These are phyloP conservation scores for Metridium senile DNA, from an alignment of 92 coral and sea anemone genomes.

Conservation along the genomic window DNA sequence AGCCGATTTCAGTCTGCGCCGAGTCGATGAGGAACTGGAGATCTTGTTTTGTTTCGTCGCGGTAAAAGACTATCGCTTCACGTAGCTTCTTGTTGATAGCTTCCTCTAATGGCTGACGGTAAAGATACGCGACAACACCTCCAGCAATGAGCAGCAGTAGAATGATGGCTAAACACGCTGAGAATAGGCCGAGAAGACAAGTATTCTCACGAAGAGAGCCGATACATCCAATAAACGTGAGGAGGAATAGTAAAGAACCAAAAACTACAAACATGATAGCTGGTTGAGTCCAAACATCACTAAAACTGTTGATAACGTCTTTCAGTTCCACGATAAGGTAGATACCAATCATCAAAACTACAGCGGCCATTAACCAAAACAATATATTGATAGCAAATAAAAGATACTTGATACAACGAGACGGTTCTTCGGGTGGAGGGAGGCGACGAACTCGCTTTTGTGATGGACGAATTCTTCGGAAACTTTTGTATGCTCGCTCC, in stretches of 20 bases:
- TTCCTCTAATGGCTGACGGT: constrained; percentile 56
- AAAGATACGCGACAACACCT: constrained; percentile 62
- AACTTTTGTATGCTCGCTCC: constrained; percentile 2
- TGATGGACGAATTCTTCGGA: constrained; percentile 21
- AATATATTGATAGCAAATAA: constrained; percentile 78
- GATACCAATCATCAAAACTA: constrained; percentile 69
- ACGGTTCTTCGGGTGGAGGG: constrained; percentile 59
- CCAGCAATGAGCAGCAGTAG: constrained; percentile 52
- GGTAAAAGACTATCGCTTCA: constrained; percentile 76
- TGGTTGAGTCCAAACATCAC: constrained; percentile 72
- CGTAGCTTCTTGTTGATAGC: constrained; percentile 75
- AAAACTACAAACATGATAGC: constrained; percentile 64
- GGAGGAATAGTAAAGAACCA: constrained; percentile 71
- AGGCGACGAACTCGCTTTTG: constrained; percentile 30
- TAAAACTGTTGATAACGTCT: constrained; percentile 61
- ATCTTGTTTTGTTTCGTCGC: constrained; percentile 72
- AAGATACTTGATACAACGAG: constrained; percentile 67
- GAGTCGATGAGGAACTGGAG: constrained; percentile 84
- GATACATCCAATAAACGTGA: constrained; percentile 87
- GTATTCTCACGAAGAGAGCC: constrained; percentile 94
- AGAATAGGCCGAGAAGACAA: constrained; percentile 69
- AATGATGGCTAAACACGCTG: constrained; percentile 48
- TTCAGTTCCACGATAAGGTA: constrained; percentile 69
- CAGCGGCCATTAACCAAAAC: constrained; percentile 73
- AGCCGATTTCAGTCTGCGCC: constrained; percentile 70